These are phyloP conservation scores for Pseudococcus longispinus DNA, from an alignment of 2,888 invertebrate species.

Conservation along the genomic window DNA sequence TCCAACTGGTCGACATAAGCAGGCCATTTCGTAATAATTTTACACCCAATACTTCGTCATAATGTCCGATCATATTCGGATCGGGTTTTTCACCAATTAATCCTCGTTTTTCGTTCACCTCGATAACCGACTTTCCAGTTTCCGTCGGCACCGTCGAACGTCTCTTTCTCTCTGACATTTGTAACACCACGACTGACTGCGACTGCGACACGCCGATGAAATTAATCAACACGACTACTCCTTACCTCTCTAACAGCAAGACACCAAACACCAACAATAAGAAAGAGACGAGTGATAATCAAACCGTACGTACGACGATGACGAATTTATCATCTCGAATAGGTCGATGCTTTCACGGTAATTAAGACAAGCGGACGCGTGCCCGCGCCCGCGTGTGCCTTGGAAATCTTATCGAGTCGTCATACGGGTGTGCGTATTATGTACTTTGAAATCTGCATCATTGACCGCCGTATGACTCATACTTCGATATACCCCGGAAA, in stretches of 20 bases:
- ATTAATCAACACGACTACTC: background rate
- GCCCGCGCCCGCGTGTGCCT: background rate
- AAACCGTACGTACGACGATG: conserved; percentile 1
- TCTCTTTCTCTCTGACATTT: background rate
- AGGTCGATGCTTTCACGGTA: conserved; percentile 31
- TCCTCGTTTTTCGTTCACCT: background rate
- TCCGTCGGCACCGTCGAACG: background rate
- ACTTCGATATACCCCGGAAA: background rate
- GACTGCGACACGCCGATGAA: background rate
- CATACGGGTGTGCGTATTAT: background rate
- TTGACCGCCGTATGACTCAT: conserved; percentile 3
- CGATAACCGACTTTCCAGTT: conserved; percentile 15
- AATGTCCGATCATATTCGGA: background rate
- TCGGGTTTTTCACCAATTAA: background rate
- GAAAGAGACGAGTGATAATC: background rate
- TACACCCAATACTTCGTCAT: background rate
- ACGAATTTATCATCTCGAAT: conserved; percentile 20
- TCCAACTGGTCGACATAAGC: background rate
- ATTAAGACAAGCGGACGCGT: conserved; percentile 15
- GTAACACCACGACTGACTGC: background rate
- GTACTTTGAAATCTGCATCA: background rate
- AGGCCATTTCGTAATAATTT: background rate
- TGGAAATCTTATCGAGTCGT: background rate
- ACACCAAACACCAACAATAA: background rate
- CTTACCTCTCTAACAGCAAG: background rate